Conservation (phyloP, 2,888 invertebrate species). For the Apotomis capreana region DNA sequence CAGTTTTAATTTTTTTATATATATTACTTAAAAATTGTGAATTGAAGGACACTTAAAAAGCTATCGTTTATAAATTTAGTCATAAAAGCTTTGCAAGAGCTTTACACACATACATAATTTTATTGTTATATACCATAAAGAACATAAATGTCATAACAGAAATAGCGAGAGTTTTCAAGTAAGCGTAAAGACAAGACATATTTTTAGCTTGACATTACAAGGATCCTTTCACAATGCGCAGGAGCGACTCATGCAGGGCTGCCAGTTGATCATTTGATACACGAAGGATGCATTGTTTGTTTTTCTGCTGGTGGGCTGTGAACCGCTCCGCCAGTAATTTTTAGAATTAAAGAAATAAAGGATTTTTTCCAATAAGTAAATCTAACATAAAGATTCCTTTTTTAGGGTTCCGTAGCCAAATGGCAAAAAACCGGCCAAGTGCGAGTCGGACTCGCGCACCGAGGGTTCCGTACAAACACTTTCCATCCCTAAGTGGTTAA, state of each 20-base stretch:
- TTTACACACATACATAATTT: background rate
- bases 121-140: background rate
- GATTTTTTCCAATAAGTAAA: too few relatives aligned
- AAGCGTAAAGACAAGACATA: background rate
- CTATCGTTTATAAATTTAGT: background rate
- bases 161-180: background rate
- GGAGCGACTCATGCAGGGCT: background rate
- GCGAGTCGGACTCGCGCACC: too few relatives aligned
- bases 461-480: too few relatives aligned
- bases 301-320: too few relatives aligned
- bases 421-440: too few relatives aligned
- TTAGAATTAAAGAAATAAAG: too few relatives aligned
- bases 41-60: background rate
- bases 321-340: too few relatives aligned
- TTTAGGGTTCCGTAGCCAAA: too few relatives aligned
- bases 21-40: background rate
- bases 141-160: conserved; percentile 4
- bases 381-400: too few relatives aligned
- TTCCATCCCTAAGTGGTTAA: too few relatives aligned
- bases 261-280: too few relatives aligned
- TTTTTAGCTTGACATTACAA: conserved; percentile 35
- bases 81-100: background rate
- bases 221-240: conserved; percentile 33
- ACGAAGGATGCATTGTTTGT: too few relatives aligned
- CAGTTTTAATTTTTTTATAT: background rate